Evolutionary conservation across 2,888 invertebrate species (phyloP).

Genomic region (Drosophila demipolita): DNA sequence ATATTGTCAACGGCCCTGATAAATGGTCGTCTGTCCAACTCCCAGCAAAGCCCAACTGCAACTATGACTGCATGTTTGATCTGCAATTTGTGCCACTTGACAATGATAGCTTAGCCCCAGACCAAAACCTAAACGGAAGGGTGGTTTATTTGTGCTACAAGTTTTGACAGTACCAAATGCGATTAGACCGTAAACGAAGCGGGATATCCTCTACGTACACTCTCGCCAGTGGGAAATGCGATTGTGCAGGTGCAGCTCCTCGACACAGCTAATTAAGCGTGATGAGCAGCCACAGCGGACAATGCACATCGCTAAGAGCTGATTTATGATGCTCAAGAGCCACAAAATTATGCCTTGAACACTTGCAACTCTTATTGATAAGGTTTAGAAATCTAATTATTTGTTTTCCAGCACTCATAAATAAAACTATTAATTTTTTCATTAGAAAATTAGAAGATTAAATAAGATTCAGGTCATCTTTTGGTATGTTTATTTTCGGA

Average conservation of each 20-base stretch:
- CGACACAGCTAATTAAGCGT: constrained; percentile 53
- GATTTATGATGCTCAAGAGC: constrained; percentile 53
- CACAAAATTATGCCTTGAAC: not conserved
- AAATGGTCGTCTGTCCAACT: constrained; percentile 61
- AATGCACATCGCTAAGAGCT: constrained; percentile 21
- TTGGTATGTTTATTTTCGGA: not conserved
- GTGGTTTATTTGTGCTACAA: constrained; percentile 83
- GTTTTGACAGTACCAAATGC: constrained; percentile 64
- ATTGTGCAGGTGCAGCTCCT: constrained; percentile 59
- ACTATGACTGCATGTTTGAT: constrained; percentile 72
- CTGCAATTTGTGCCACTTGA: constrained; percentile 83
- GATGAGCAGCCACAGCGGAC: constrained; percentile 35
- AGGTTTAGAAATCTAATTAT: not conserved
- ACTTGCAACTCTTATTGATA: not conserved
- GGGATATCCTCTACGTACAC: constrained; percentile 4
- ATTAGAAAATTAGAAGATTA: not conserved
- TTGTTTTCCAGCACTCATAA: not conserved
- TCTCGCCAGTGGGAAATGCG: constrained; percentile 47
- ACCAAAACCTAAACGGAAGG: constrained; percentile 73
- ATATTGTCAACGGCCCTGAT: constrained; percentile 80
- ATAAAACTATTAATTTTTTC: not conserved
- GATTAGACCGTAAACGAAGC: constrained; percentile 60
- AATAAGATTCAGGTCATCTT: not conserved
- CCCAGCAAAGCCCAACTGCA: constrained; percentile 40
- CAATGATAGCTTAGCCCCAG: constrained; percentile 30